phyloP scores from a whole-genome alignment of 1,140 invertebrate species.

The Diploscapter pachys region DNA sequence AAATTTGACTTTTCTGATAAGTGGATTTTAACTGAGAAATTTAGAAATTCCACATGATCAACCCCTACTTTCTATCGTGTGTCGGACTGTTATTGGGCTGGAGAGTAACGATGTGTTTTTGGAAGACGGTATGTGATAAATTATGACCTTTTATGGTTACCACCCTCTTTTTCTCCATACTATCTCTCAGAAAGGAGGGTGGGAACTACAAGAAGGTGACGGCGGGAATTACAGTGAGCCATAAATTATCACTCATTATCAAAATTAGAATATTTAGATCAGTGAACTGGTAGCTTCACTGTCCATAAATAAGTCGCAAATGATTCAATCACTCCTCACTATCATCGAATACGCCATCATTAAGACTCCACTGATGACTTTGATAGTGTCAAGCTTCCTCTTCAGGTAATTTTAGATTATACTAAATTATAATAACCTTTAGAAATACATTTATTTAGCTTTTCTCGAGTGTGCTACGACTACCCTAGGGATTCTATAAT shows the following conservation, averaged over 20 bases:
- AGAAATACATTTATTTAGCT: slow-evolving; percentile 65
- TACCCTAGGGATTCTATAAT: slow-evolving; percentile 73
- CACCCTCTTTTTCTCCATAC: too few species aligned
- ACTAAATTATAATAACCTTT: background rate
- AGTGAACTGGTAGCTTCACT: slow-evolving; percentile 22
- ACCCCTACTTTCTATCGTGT: slow-evolving; percentile 77
- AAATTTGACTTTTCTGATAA: too few species aligned
- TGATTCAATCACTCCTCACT: slow-evolving; percentile 11
- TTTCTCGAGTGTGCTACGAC: slow-evolving; percentile 71
- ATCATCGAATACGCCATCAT: slow-evolving; percentile 47
- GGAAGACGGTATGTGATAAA: slow-evolving; percentile 61
- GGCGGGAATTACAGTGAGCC: background rate
- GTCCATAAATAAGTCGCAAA: slow-evolving; percentile 16
- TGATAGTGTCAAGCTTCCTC: slow-evolving; percentile 52
- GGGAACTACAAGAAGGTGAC: too few species aligned
- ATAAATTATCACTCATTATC: slow-evolving; percentile 6
- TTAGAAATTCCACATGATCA: slow-evolving; percentile 91
- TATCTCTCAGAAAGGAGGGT: too few species aligned
- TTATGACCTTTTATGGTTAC: too few species aligned
- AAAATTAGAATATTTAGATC: slow-evolving; percentile 39
- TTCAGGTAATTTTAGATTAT: slow-evolving; percentile 10
- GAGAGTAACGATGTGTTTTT: slow-evolving; percentile 72
- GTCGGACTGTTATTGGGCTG: slow-evolving; percentile 75
- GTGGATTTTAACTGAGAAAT: background rate
- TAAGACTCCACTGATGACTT: slow-evolving; percentile 55